Evolutionary conservation across 2,113 vertebrate genomes (phyloP).

Genomic region (Desmodus rotundus): DNA sequence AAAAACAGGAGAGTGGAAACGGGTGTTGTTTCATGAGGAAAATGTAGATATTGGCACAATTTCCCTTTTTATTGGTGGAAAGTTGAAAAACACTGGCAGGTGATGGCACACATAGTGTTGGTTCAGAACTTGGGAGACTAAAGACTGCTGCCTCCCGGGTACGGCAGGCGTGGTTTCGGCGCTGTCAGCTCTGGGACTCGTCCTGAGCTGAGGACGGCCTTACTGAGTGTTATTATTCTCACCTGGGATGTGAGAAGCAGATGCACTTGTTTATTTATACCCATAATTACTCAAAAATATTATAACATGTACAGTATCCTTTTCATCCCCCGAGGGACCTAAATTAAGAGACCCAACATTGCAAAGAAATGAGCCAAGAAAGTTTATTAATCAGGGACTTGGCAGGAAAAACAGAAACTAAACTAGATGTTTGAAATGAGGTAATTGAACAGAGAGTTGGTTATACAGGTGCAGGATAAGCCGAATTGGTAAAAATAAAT

Average conservation of each 20-base stretch:
- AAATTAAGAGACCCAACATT: not conserved
- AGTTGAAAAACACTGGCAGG: not conserved
- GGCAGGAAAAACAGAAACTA: not conserved
- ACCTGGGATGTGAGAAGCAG: not conserved
- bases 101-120: not conserved
- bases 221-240: not conserved
- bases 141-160: accelerated
- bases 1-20: not conserved
- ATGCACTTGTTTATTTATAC: not conserved
- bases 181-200: not conserved
- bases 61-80: not conserved
- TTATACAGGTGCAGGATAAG: not conserved
- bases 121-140: not conserved
- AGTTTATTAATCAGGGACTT: not conserved
- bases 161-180: not conserved
- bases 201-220: not conserved
- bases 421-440: not conserved
- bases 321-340: not conserved
- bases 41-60: not conserved
- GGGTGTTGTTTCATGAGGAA: not conserved
- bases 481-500: not conserved
- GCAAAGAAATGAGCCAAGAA: not conserved
- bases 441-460: not conserved
- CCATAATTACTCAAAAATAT: not conserved
- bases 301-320: not conserved